Base-by-base conservation (phyloP, 1,140 invertebrate genomes). In the Drosophila takahashii region DNA sequence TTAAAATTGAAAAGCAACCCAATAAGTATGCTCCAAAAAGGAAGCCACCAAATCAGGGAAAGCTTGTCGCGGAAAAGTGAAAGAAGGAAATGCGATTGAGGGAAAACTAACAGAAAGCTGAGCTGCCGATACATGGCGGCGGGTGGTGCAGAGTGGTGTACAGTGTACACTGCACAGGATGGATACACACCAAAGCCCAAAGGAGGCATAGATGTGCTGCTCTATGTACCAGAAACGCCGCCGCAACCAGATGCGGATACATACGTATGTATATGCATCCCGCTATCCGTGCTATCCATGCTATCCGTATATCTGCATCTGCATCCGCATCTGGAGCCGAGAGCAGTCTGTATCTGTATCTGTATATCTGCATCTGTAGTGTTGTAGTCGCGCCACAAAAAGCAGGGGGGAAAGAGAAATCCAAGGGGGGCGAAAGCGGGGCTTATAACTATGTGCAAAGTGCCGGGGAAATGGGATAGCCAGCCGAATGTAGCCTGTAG, bases 361-460 rank as follows among this genome's bases (percentile, higher is more conserved):
- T 42, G 47, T 54, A 56, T 57, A 70, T 56, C 51, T 70, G 64
- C 64, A 66, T 66, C 64, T 70, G 51, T 57, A 32, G 29, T 32
- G 29, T 32, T 9, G 29, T 8, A 70, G 66, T 51, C 65, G 52
- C 64, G 59, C 27, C 39, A 59, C 29, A 37, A 32, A 27, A 34
- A 16, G 9, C 3, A 13, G 36, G 13, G 39, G 45, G 22, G 52
- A 22, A 22, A 34, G 22, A 32, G 9, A 50, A 39, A 45, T 45
- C 44, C 22, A n/a, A n/a, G n/a, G 22, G 32, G 32, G 64, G 16
- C 11, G 42, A 51, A 42, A 54, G 22, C 54, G 60, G 32, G 62
- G 62, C 61, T 44, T 67, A 72, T 67, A 77, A 73, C 79, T 73
- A 81, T 81, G 79, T 75, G 78, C 78, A 80, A 81, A 80, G 77